Evolutionary conservation across 2,113 vertebrate genomes (phyloP), one percentile per base, ranked within the genome.

Genomic region (Corythoichthys haematopterus): DNA sequence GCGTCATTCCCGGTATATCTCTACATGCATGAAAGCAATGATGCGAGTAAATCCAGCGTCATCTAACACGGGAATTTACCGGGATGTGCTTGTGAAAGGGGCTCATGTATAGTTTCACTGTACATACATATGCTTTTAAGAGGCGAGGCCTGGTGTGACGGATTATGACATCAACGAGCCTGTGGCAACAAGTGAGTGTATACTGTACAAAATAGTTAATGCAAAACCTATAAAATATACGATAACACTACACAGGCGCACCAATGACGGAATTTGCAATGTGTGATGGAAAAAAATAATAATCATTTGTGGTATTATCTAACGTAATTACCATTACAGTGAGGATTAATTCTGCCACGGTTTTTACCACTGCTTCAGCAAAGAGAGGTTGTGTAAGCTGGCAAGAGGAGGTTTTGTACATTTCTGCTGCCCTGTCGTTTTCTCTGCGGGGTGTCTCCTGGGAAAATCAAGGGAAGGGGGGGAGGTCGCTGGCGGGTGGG

Each of bases 341-440:
- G 60, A 62, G 43, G n/a, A 62, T 40, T 6, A 62, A 62, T 46
- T 28, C 16, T 6, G 37, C 43, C n/a, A 16, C 10, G 1, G 10
- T 36, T 35, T 60, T 46, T 28, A 46, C 15, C 58, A 40, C n/a
- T 45, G 16, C 58, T 43, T 59, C 14, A 58, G 36, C 13, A 58
- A 58, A 58, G 58, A n/a, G 78, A 80, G 83, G 72, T 77, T 68
- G 66, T 74, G 58, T 68, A 60, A 81, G 70, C 72, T 56, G 56
- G 79, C 66, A 68, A 77, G 78, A 81, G 85, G 80, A 80, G 80
- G 69, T 91, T 89, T 90, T 87, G 83, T 87, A 88, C 79, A 81
- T 87, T 90, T 87, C 79, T 85, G 85, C 87, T 86, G 86, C 88
- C 86, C 87, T 86, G 80, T 90, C 40, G 74, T 88, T 89, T 90